Evolutionary conservation across 2,888 invertebrate genomes (phyloP), one percentile per base, ranked within the genome.

Genomic region (Isotomurus palustris): DNA sequence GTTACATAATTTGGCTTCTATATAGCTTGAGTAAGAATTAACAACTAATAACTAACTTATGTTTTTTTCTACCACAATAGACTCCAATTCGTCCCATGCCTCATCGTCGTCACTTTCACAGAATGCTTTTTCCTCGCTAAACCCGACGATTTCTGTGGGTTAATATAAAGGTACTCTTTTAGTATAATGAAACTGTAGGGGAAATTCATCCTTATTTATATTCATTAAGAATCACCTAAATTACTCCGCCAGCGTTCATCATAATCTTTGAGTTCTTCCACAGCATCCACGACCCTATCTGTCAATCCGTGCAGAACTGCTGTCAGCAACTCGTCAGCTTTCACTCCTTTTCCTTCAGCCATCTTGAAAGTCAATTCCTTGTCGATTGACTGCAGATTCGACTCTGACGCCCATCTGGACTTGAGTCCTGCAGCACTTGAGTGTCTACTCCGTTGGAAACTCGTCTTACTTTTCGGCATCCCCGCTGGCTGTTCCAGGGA

Each of bases 361-460:
- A 53, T 59, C 24, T 84, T 84, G 72, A 87, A 87, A 0, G 90
- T 89, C 62, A 84, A 84, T 67, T 84, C 84, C 71, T 85, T 85
- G 73, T 91, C 88, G 64, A 90, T 88, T 40, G 84, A 82, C 58
- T 84, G 81, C 43, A 91, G 77, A 74, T 90, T 88, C 0, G 86
- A 85, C 69, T 91, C 90, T 0, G 89, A 90, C 21, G 53, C 43
- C 35, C 66, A 53, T 53, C 69, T 45, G 14, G 53, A 60, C n/a
- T n/a, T n/a, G 48, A n/a, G 58, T 60, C 53, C 32, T 50, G 17
- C 19, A 35, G 32, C 53, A n/a, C 44, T 21, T 43, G 36, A 29
- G 14, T 25, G 36, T 24, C 50, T 50, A 21, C 44, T 45, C 75
- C 50, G 77, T 73, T 17, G 10, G 8, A 5, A 5, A n/a, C 10